phyloP scores from a whole-genome alignment of 2,888 invertebrate genomes.

The Liopterus haemorrhoidalis region DNA sequence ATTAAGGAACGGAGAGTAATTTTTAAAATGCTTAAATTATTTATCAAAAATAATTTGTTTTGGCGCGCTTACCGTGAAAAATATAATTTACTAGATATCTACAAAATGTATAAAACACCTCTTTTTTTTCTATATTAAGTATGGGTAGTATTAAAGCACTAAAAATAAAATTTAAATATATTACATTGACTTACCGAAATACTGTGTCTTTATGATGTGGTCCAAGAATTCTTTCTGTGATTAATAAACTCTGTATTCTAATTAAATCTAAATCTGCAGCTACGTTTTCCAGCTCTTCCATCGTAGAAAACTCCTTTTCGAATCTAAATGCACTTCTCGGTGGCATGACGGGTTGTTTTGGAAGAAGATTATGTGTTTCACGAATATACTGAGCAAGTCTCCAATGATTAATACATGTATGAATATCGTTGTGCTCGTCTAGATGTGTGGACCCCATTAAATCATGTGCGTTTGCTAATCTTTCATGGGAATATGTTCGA shows the following conservation, averaged over 20 bases:
- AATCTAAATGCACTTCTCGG: conserved; percentile 56
- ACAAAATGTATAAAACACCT: too few relatives aligned
- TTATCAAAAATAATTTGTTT: too few relatives aligned
- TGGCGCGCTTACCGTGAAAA: too few relatives aligned
- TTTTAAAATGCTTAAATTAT: too few relatives aligned
- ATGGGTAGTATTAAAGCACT: not conserved
- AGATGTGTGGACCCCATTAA: conserved; percentile 82
- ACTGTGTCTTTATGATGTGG: conserved; percentile 81
- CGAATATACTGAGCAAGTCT: conserved; percentile 67
- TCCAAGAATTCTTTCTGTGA: conserved; percentile 82
- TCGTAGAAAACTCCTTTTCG: conserved; percentile 66
- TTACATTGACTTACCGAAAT: conserved; percentile 53
- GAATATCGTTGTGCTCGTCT: conserved; percentile 77
- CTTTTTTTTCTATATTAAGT: too few relatives aligned
- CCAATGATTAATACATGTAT: conserved; percentile 70
- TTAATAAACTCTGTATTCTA: conserved; percentile 54
- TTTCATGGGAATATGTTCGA: conserved; percentile 57
- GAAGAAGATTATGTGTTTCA: conserved; percentile 39
- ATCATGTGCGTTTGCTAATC: conserved; percentile 80
- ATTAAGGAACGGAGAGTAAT: too few relatives aligned
- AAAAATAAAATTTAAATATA: not conserved
- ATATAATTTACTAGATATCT: too few relatives aligned
- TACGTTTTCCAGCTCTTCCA: conserved; percentile 65
- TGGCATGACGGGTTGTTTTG: conserved; percentile 53
- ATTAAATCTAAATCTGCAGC: conserved; percentile 78